Percentiles rank a stretch among this genome's conserved stretches.
These are phyloP conservation scores for Scaptodrosophila latifasciaeformis DNA, from an alignment of 2,888 invertebrate species.

Conservation along the genomic window DNA sequence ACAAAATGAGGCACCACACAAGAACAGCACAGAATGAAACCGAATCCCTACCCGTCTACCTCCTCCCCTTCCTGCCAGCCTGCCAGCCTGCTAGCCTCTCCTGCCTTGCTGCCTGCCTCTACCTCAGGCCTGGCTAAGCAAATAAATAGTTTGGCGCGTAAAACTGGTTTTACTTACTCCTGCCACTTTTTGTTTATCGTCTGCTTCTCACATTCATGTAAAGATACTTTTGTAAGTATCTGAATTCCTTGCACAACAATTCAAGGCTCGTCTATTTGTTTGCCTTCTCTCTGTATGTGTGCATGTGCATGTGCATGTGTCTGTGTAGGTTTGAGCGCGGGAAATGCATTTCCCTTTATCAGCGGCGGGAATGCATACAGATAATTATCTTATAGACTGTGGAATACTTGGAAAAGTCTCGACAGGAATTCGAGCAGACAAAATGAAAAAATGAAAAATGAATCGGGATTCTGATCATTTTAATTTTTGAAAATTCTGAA, in stretches of 20 bases:
- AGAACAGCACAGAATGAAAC: too few relatives aligned
- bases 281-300: too few relatives aligned
- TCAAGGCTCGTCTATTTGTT: background rate
- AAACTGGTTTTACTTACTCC: conserved; percentile 53
- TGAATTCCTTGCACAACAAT: background rate
- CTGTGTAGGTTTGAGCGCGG: conserved; percentile 2
- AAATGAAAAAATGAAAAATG: too few relatives aligned
- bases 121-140: background rate
- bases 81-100: conserved; percentile 20
- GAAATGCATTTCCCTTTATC: conserved; percentile 11
- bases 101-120: background rate
- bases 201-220: conserved; percentile 20
- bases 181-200: conserved; percentile 27
- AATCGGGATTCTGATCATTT: too few relatives aligned
- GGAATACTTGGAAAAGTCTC: too few relatives aligned
- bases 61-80: conserved; percentile 18
- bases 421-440: too few relatives aligned
- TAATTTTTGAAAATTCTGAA: too few relatives aligned
- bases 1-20: too few relatives aligned
- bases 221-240: background rate
- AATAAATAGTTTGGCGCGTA: conserved; percentile 27
- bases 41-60: too few relatives aligned
- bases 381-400: too few relatives aligned
- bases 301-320: background rate
- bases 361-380: too few relatives aligned